Evolutionary conservation across 2,888 invertebrate species (phyloP).

Genomic region (Matsumyia berberina): DNA sequence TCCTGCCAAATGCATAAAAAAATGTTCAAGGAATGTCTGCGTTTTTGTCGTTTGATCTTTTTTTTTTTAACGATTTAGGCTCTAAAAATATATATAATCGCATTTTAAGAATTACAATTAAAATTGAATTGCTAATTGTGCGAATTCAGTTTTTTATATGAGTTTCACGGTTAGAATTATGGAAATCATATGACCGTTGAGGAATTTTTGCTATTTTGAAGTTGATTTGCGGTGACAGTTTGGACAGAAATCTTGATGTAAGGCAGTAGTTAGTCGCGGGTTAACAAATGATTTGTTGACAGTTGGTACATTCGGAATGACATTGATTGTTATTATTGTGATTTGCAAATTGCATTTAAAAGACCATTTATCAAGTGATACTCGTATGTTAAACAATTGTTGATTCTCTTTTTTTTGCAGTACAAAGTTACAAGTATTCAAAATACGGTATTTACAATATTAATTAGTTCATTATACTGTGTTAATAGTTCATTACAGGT

Average conservation of each 20-base stretch:
- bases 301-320: constrained; percentile 16
- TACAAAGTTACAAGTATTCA: not conserved
- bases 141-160: constrained; percentile 9
- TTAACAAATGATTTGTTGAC: constrained; percentile 14
- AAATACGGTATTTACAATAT: not conserved
- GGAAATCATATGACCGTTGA: not conserved
- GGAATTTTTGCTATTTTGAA: not conserved
- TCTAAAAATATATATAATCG: not conserved
- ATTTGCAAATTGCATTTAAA: not conserved
- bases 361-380: not conserved
- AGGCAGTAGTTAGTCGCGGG: not conserved
- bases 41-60: not conserved
- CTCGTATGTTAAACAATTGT: too few species aligned
- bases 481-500: not conserved
- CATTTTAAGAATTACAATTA: not conserved
- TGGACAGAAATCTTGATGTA: not conserved
- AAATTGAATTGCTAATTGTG: constrained; percentile 8
- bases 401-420: not conserved
- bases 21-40: not conserved
- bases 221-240: constrained; percentile 17
- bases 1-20: constrained; percentile 20
- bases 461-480: not conserved
- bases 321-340: constrained; percentile 2
- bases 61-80: not conserved
- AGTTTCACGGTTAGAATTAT: not conserved